A percentile compares a stretch with the other conserved stretches of the same genome.
phyloP scores from a whole-genome alignment of 2,888 invertebrate species.

The Tromatobia lineatoria region DNA sequence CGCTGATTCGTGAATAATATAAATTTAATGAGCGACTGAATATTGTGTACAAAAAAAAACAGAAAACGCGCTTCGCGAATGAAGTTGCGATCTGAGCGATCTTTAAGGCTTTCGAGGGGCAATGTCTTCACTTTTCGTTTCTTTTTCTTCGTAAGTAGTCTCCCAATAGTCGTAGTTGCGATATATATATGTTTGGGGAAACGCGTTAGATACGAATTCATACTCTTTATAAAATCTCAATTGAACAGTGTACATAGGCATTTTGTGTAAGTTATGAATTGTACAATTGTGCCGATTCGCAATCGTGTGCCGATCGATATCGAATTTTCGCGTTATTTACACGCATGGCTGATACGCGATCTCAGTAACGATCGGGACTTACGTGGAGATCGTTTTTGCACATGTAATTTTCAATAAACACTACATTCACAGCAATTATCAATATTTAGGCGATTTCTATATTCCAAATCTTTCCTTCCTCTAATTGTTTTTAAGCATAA shows the following conservation, averaged over 20 bases:
- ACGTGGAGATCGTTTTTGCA: slow-evolving; percentile 45
- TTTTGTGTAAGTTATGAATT: slow-evolving; percentile 57
- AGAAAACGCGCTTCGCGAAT: slow-evolving; percentile 41
- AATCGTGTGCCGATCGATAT: slow-evolving; percentile 7
- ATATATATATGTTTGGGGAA: slow-evolving; percentile 31
- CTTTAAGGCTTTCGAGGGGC: slow-evolving; percentile 34
- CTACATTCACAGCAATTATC: slow-evolving; percentile 47
- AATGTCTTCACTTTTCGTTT: slow-evolving; percentile 28
- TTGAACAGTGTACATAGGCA: slow-evolving; percentile 64
- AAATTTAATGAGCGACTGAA: slow-evolving; percentile 62
- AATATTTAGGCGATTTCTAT: not conserved
- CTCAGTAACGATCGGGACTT: slow-evolving; percentile 20
- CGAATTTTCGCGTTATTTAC: slow-evolving; percentile 12
- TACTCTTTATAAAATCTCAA: slow-evolving; percentile 58
- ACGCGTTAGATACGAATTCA: slow-evolving; percentile 56
- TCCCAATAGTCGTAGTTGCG: slow-evolving; percentile 34
- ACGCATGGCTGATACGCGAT: slow-evolving; percentile 42
- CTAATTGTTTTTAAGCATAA: too few relatives aligned
- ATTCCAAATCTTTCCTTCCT: too few relatives aligned
- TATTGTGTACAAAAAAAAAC: slow-evolving; percentile 62
- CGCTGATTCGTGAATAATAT: slow-evolving; percentile 45
- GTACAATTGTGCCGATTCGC: slow-evolving; percentile 36
- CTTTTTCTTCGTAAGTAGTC: slow-evolving; percentile 27
- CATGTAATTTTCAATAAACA: slow-evolving; percentile 67
- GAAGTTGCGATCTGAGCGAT: slow-evolving; percentile 41